These are phyloP conservation scores for Nemotelus pantherinus DNA, from an alignment of 2,888 invertebrate species.

Conservation along the genomic window DNA sequence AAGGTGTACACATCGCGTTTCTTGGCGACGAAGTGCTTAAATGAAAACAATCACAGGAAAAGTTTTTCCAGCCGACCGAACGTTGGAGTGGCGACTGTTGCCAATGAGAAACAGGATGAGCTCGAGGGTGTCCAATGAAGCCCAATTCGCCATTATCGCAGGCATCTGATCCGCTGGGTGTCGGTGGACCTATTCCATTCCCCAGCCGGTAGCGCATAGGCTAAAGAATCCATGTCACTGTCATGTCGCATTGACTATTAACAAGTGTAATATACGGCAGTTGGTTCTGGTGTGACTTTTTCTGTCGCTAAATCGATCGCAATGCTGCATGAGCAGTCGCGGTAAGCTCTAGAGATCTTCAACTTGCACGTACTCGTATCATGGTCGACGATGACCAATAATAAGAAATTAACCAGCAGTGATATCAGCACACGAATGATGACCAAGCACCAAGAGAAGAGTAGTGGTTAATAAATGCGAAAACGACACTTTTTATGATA, in stretches of 20 bases:
- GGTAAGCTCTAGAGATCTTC: background rate
- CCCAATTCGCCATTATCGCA: slow-evolving; percentile 10
- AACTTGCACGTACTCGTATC: background rate
- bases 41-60: slow-evolving; percentile 27
- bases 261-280: slow-evolving; percentile 51
- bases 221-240: slow-evolving; percentile 50
- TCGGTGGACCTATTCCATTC: slow-evolving; percentile 29
- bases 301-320: slow-evolving; percentile 26
- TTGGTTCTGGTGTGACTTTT: slow-evolving; percentile 48
- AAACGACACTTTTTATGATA: slow-evolving; percentile 47
- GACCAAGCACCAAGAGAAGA: background rate
- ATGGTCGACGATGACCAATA: slow-evolving; percentile 28
- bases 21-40: background rate
- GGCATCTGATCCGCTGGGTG: slow-evolving; percentile 9
- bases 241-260: slow-evolving; percentile 50
- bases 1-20: slow-evolving; percentile 10
- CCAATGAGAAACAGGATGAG: background rate
- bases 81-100: background rate
- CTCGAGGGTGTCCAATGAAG: slow-evolving; percentile 18
- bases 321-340: slow-evolving; percentile 3
- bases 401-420: slow-evolving; percentile 40
- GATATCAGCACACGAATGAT: slow-evolving; percentile 15
- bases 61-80: slow-evolving; percentile 7
- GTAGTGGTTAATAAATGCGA: slow-evolving; percentile 45
- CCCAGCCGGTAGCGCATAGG: slow-evolving; percentile 42